Conservation (phyloP, 1,140 invertebrate genomes). For the Caenorhabditis briggsae region DNA sequence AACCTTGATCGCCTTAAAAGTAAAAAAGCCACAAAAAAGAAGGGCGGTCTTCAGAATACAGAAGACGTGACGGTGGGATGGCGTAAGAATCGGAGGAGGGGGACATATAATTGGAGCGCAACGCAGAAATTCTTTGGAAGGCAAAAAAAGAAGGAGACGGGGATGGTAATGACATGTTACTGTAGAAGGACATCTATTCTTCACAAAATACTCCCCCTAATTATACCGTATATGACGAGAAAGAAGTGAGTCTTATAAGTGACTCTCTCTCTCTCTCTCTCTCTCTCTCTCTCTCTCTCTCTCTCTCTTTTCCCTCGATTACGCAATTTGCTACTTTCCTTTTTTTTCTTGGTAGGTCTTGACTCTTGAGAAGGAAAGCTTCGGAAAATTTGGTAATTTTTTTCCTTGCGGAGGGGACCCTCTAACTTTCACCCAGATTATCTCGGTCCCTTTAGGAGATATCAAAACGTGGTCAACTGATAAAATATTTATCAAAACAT, state of each 20-base stretch:
- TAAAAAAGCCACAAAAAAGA: background rate
- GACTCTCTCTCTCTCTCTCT: background rate
- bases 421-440: no score
- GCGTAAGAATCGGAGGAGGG: background rate
- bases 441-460: no score
- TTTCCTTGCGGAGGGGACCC: no score
- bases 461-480: no score
- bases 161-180: constrained; percentile 49
- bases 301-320: background rate
- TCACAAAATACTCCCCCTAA: constrained; percentile 1
- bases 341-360: background rate
- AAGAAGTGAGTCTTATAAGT: constrained; percentile 1
- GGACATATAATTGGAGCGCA: constrained; percentile 8
- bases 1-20: no score
- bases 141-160: background rate
- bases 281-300: no score
- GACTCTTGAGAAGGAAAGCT: background rate
- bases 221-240: constrained; percentile 12
- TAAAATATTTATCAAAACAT: no score
- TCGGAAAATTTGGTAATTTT: background rate
- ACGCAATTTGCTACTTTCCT: constrained; percentile 43
- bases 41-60: background rate
- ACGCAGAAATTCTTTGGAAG: background rate
- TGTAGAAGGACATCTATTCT: constrained; percentile 25
- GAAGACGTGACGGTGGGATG: background rate